Base-by-base conservation (phyloP, 2,888 invertebrate species). In the Brachyptera putata region DNA sequence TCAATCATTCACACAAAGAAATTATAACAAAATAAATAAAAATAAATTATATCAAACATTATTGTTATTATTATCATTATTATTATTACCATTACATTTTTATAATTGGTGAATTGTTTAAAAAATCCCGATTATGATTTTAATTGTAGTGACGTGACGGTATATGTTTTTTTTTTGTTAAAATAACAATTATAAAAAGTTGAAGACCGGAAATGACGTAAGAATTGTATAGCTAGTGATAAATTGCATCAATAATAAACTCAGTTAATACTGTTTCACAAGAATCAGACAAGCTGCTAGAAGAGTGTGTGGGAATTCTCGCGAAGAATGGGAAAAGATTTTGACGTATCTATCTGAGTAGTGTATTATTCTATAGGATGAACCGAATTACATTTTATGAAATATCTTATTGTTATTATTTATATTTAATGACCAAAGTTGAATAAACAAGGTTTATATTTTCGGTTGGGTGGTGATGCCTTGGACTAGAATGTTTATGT, bases 61-160 rank as follows among this genome's bases (percentile, higher is more conserved):
- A 30, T n/a, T 30, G 30, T 30, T 30, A 5, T 30, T 30, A 30
- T n/a, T 36, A 53, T n/a, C n/a, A 41, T 16, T 16, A 41, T 16
- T 36, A 53, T 34, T 34, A 53, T 53, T 53, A 36, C 36, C 36
- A 53, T 34, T 21, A 36, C 30, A 30, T 53, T 53, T 36, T 53
- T 53, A 36, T 53, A 53, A 53, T 53, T 53, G 53, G 53, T 21
- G 36, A 21, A 53, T 34, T 34, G 53, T 53, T 36, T 18, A 18
- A 53, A n/a, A 36, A 53, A 53, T 53, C 53, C 18, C 53, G 53
- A 53, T 53, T 53, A 36, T 36, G 53, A 22, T 30, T 53, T 53
- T 53, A 53, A 53, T 53, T 53, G 34, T 22, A 24, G 49, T 43
- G 14, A 43, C 43, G 43, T 43, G 43, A 43, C 43, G 21, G 43